Base-by-base conservation (phyloP, 2,888 invertebrate species). In the Drosophila kambysellisi region DNA sequence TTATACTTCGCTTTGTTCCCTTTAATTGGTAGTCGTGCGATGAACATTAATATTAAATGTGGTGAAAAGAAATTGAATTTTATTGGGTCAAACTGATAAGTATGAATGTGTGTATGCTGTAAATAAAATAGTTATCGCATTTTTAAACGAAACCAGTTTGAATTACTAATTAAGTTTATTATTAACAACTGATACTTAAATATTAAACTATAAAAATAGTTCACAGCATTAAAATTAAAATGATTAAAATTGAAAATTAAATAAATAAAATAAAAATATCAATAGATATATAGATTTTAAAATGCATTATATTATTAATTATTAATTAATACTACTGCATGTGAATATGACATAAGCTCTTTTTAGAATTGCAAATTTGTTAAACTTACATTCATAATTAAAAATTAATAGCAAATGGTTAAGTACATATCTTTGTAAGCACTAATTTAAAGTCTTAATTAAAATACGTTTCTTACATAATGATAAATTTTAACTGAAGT, bases 41-140 rank as follows among this genome's bases (percentile, higher is more conserved):
- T 57, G 32, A 43, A 32, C 57, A 43, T 57, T 32, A 57, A 57
- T 57, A 43, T 57, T 57, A 32, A 30, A 43, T 43, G 32, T 30
- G 41, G 20, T 57, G 43, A 29, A 59, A 58, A 76, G 33, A 57
- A 73, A 60, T 69, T 60, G 70, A 70, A 43, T 43, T 43, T 57
- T 32, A 43, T 43, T 57, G 57, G 57, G 57, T 43, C 57, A 57
- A 56, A 25, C 39, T 29, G 11, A 48, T 30, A 39, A 41, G 2
- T 62, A 29, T 29, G 12, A 15, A 3, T 43, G 3, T 33, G 33
- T 43, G n/a, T 15, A 41, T 33, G 29, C 17, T 15, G 33, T 17
- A 15, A 53, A 25, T 53, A 15, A 5, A 35, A 53, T 25, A 20
- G 17, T 54, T 25, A 3, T 6, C 11, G 4, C 9, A 43, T 20